These are phyloP conservation scores for Myotis lucifugus DNA, from an alignment of 2,113 vertebrate genomes.

Conservation along the genomic window DNA sequence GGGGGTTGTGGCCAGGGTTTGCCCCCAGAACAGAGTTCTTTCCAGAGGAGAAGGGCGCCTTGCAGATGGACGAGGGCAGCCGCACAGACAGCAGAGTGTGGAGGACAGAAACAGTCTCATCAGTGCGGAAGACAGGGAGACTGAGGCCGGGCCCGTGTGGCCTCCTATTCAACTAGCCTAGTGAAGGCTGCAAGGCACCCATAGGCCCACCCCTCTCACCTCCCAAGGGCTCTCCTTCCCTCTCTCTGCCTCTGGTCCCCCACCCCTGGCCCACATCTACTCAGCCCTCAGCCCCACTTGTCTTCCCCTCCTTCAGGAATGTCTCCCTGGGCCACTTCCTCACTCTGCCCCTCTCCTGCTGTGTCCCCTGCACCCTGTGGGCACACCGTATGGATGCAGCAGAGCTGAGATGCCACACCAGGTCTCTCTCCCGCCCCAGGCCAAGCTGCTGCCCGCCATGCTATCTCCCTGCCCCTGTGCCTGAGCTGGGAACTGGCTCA, in stretches of 20 bases:
- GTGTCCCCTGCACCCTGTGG: background rate
- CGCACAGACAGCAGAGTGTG: background rate
- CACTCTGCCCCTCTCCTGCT: background rate
- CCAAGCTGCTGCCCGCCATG: background rate
- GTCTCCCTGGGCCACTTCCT: background rate
- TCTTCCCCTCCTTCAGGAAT: background rate
- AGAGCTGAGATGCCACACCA: background rate
- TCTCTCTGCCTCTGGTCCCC: background rate
- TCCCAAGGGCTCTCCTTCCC: background rate
- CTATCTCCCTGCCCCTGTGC: background rate
- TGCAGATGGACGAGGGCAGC: background rate
- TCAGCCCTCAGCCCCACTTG: background rate
- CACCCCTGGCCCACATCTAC: accelerated
- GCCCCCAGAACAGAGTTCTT: background rate
- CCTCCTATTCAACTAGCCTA: background rate
- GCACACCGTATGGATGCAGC: background rate
- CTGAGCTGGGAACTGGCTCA: background rate
- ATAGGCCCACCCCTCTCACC: background rate
- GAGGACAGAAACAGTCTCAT: background rate
- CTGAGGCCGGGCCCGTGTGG: background rate
- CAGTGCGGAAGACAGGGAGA: background rate
- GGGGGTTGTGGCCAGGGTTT: background rate
- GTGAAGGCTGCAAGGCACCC: background rate
- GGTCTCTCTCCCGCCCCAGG: background rate
- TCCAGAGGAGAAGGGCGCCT: background rate